Conservation (phyloP, 2,797 vertebrate species). For the Artibeus jamaicensis region DNA sequence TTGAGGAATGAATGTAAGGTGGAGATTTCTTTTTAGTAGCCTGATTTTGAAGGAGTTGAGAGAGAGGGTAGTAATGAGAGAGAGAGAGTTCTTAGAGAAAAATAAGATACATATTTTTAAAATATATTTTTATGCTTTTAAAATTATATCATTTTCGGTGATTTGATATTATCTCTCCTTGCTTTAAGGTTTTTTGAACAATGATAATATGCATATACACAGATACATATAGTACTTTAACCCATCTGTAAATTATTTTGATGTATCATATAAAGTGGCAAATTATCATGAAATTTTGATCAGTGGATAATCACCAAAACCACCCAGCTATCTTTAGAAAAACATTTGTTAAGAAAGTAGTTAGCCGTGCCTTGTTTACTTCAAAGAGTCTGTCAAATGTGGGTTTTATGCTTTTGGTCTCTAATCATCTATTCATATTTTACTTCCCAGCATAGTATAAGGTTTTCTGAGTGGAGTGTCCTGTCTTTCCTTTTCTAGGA, state of each 20-base stretch:
- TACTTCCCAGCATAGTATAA: background rate
- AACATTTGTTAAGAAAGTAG: background rate
- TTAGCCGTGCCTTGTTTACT: background rate
- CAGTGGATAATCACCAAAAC: background rate
- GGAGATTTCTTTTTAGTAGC: background rate
- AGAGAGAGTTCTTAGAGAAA: background rate
- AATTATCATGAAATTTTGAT: background rate
- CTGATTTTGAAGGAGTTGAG: background rate
- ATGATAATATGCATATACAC: background rate
- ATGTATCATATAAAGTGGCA: background rate
- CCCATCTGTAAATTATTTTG: conserved; percentile 13
- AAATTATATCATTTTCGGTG: background rate
- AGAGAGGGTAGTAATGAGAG: background rate
- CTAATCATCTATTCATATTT: background rate
- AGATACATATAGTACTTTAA: background rate
- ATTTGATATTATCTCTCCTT: background rate
- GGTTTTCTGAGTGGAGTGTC: background rate
- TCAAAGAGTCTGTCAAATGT: background rate
- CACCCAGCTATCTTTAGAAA: background rate
- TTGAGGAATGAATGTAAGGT: background rate
- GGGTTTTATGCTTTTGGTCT: background rate
- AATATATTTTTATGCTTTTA: background rate
- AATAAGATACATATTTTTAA: background rate
- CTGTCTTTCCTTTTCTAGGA: conserved; percentile 85
- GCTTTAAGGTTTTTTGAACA: background rate